A percentile compares a stretch with the other conserved stretches of the same genome.
Conservation (phyloP, 2,113 vertebrate genomes). For the Callocephalon fimbriatum region DNA sequence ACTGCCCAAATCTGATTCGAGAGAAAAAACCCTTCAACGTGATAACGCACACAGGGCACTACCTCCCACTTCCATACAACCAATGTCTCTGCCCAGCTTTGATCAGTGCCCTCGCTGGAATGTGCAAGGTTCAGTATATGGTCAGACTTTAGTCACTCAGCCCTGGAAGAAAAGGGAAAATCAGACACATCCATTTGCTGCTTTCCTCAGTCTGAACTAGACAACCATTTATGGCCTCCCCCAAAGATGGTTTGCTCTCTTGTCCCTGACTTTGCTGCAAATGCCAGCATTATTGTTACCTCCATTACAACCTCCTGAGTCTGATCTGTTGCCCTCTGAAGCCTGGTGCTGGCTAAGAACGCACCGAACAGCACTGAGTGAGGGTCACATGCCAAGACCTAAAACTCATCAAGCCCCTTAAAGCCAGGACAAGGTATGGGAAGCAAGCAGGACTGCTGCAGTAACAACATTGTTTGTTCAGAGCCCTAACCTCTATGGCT, state of each 20-base stretch:
- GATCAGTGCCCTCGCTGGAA: neutral
- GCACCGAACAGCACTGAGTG: neutral
- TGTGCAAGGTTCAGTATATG: neutral
- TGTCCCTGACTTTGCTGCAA: slow-evolving; percentile 21
- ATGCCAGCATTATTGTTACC: neutral
- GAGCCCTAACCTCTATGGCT: neutral
- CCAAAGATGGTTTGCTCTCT: neutral
- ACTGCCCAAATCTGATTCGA: neutral
- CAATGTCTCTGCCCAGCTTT: neutral
- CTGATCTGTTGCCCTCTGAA: neutral
- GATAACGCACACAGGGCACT: neutral
- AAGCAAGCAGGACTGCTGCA: neutral
- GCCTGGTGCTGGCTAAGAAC: neutral
- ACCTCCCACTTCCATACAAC: neutral
- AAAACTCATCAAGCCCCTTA: neutral
- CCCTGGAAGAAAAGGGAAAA: neutral
- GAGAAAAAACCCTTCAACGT: neutral
- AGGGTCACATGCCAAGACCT: neutral
- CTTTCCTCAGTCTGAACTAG: neutral
- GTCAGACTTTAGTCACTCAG: neutral
- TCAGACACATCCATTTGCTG: neutral
- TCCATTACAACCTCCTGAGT: neutral
- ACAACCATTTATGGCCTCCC: neutral
- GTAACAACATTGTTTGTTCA: neutral
- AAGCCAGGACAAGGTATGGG: neutral